Evolutionary conservation across 2,113 vertebrate species (phyloP), one percentile per base, ranked within the genome.

Genomic region (Myrmecobius fasciatus): DNA sequence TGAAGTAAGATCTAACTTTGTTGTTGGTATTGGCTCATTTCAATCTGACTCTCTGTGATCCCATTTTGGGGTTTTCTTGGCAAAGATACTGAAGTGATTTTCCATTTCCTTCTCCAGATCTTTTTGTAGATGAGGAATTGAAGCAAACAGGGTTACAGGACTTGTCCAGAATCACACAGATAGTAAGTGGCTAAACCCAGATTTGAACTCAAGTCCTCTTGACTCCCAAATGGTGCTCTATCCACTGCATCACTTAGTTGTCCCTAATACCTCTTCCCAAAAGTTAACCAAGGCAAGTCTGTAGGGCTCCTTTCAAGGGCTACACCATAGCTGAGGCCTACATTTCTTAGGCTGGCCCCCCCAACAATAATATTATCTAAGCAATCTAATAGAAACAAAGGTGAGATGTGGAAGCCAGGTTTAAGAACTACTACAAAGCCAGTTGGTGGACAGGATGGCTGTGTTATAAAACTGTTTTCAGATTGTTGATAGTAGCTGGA

Each of bases 341-440:
- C 67, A 83, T 83, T 43, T 83, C 67, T 20, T 83, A 83, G 17
- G 7, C 20, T 8, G 20, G 7, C 28, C 67, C n/a, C 67, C n/a
- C 67, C n/a, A 83, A 83, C 20, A 83, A 83, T 17, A 24, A n/a
- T 75, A 75, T n/a, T 43, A 6, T 43, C 17, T 17, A n/a, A 75
- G 5, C 5, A n/a, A 43, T 83, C 67, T 43, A 43, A 20, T 43
- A 20, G 67, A 83, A 43, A 51, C 47, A 91, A 95, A 96, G 53
- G 2, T 94, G 54, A 48, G 54, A 75, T 51, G n/a, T n/a, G 7
- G 91, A 94, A 56, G 52, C 3, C n/a, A 24, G 88, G 88, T 17
- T 0, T 47, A 1, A 2, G 8, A 89, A n/a, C 25, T 0, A 0
- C 53, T 24, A 43, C 20, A 43, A 94, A 96, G 83, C 51, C 94